Evolutionary conservation across 2,888 invertebrate species (phyloP).

Genomic region (Antheraea assamensis): DNA sequence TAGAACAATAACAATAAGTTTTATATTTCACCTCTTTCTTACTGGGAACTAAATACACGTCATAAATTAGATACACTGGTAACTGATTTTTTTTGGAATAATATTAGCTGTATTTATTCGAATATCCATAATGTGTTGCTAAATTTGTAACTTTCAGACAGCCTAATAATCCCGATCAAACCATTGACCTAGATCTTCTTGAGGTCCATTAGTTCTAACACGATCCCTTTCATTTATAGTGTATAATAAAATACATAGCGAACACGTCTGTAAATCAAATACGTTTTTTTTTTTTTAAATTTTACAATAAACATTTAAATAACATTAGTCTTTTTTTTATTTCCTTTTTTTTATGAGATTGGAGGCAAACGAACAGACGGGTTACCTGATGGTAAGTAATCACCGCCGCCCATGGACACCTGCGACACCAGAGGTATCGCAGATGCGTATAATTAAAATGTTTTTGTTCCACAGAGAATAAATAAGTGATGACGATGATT

Average conservation of each 20-base stretch:
- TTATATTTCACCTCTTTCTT: conserved; percentile 5
- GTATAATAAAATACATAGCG: neutral
- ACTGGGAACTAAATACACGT: neutral
- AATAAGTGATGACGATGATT: no score
- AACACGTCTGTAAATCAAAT: neutral
- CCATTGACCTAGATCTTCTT: neutral
- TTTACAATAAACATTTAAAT: no score
- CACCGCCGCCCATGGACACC: no score
- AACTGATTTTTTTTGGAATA: neutral
- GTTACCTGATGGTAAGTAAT: no score
- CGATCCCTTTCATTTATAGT: neutral
- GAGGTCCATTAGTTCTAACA: neutral
- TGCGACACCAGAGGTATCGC: no score
- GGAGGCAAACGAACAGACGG: no score
- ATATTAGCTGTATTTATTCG: no score
- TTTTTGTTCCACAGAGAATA: no score
- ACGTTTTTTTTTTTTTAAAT: no score
- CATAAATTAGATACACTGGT: conserved; percentile 12
- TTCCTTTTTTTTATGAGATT: no score
- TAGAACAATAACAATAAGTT: conserved; percentile 20
- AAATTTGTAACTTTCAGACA: neutral
- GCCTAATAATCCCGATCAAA: neutral
- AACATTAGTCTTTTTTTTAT: no score
- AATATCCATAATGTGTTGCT: neutral
- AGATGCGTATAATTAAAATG: no score